These are phyloP conservation scores for Oryctolagus cuniculus DNA, from an alignment of 2,113 vertebrate species.

Conservation along the genomic window DNA sequence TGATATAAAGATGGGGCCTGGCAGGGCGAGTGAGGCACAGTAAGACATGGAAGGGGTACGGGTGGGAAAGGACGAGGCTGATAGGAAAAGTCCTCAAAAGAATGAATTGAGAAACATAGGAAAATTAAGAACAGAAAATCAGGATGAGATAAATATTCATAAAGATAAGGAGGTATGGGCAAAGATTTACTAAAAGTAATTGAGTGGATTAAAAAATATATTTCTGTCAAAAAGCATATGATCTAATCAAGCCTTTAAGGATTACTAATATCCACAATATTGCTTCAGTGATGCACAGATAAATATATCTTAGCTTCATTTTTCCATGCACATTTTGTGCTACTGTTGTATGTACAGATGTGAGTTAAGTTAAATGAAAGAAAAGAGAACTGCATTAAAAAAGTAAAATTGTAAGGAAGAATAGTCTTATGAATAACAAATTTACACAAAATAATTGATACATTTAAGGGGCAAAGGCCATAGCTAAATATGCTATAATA, in stretches of 20 bases:
- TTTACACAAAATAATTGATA: not conserved
- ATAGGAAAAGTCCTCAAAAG: not conserved
- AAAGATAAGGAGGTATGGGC: not conserved
- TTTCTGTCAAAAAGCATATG: not conserved
- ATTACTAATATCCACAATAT: not conserved
- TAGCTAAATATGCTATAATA: not conserved
- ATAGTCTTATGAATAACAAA: not conserved
- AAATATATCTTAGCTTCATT: no score
- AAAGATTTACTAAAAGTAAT: not conserved
- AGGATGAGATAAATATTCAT: not conserved
- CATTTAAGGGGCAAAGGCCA: not conserved
- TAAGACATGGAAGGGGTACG: not conserved
- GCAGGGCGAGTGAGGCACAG: not conserved
- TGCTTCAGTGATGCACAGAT: no score
- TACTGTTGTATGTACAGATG: not conserved
- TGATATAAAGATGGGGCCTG: not conserved
- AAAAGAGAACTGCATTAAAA: not conserved
- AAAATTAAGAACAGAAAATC: not conserved
- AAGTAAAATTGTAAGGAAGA: not conserved
- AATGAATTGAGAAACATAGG: not conserved
- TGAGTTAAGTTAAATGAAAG: not conserved
- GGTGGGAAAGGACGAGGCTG: fast-evolving
- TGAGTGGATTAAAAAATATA: not conserved
- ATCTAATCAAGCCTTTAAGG: not conserved
- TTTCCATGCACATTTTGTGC: no score